Evolutionary conservation across 2,888 invertebrate genomes (phyloP), one percentile per base, ranked within the genome.

Genomic region (Dryadula phaetusa): DNA sequence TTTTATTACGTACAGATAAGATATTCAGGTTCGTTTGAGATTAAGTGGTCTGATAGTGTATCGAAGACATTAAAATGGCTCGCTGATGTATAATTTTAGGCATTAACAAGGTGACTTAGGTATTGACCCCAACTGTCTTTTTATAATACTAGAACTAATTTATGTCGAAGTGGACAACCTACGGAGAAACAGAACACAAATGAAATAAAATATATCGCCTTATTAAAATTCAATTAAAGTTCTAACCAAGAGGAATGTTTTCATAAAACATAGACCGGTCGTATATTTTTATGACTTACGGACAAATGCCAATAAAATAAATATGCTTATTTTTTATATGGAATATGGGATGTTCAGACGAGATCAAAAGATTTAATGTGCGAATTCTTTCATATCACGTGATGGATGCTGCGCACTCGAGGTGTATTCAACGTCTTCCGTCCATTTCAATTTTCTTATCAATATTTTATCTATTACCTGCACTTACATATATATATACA

Each of bases 311-410:
- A 22, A 56, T 56, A 56, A 56, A 56, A 56, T 40, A 56, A 22
- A 10, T 56, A 54, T 54, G 56, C 40, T 40, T 56, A 40, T 40
- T 56, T 56, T 56, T 56, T 56, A n/a, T 40, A 56, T n/a, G 40
- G n/a, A n/a, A 40, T 40, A 40, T 52, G 8, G 52, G 16, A 52
- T 25, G n/a, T 56, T 25, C 22, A 56, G 20, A 56, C 40, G 25
- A 56, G 20, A 40, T 40, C 56, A 56, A 56, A 40, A 40, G 40
- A 40, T 25, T 40, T 40, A 56, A 56, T 40, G 56, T 40, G 40
- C 22, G 56, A 56, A 40, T 37, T 56, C 37, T 56, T 56, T 56
- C 22, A 56, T 56, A 56, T 40, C 56, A 40, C 22, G n/a, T 22
- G n/a, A 40, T 56, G 40, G n/a, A 56, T 40, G 54, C 20, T 54